These are phyloP conservation scores for Thaleichthys pacificus DNA, from an alignment of 2,797 vertebrate species.

Conservation along the genomic window DNA sequence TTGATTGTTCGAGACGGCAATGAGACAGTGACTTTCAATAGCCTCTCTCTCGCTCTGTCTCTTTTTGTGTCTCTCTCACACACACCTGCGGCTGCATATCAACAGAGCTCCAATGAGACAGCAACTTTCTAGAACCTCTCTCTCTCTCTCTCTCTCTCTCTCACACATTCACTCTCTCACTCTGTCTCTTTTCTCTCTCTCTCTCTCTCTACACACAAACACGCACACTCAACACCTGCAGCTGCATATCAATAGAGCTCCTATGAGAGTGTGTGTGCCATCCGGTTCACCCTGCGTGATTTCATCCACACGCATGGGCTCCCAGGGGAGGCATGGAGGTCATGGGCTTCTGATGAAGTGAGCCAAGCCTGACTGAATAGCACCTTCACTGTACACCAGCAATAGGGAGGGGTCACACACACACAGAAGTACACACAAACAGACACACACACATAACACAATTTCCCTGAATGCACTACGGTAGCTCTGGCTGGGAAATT, in stretches of 20 bases:
- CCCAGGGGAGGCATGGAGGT: slow-evolving; percentile 21
- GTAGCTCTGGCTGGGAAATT: slow-evolving; percentile 37
- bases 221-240: neutral
- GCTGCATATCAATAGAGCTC: neutral
- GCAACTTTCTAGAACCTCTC: neutral
- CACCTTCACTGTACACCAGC: slow-evolving; percentile 7
- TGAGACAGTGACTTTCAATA: neutral
- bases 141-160: neutral
- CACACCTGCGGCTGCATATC: neutral
- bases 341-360: slow-evolving; percentile 8
- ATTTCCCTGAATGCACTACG: slow-evolving; percentile 1
- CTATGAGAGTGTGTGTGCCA: neutral
- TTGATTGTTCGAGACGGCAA: neutral
- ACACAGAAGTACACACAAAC: neutral
- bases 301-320: slow-evolving; percentile 1
- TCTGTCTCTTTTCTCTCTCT: no score
- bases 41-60: neutral
- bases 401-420: slow-evolving; percentile 2
- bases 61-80: neutral
- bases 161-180: neutral
- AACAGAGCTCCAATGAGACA: neutral
- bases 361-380: slow-evolving; percentile 4
- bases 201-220: neutral
- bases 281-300: neutral
- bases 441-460: neutral